Base-by-base conservation (phyloP, 2,797 vertebrate species). In the Artibeus lituratus region DNA sequence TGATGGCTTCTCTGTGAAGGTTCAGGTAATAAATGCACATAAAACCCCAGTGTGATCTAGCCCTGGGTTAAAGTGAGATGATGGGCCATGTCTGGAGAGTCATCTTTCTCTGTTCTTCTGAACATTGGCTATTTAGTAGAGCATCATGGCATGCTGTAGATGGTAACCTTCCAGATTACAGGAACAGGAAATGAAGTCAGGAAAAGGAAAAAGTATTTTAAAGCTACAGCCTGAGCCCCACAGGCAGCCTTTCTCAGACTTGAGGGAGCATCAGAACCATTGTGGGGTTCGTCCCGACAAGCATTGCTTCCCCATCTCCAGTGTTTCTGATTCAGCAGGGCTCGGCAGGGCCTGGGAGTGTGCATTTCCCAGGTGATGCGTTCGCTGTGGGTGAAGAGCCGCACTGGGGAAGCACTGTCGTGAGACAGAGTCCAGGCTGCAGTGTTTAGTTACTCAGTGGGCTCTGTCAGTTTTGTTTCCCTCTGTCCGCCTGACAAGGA, bases 51-150 rank as follows among this genome's bases (percentile, higher is more conserved):
- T 22, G 19, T 80, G 37, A 74, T 49, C 96, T 74, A 80, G 39
- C 39, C 1, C 39, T 39, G 12, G 44, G 22, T n/a, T 65, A 88
- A 91, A 59, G 42, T 59, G 44, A 76, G 51, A 37, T 53, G 80
- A 62, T 78, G n/a, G 16, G 2, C 32, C 29, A 4, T 67, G 44
- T 62, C 67, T 96, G 21, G 62, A 73, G n/a, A 51, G 22, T 53
- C 55, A 51, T 80, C 57, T 62, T 94, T 88, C 62, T 89, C 70
- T 37, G 37, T 70, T 57, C 55, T 65, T 81, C 91, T 65, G 67
- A 85, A 74, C 24, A 6, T 80, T 62, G 49, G 21, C 26, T 39
- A 26, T 94, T 84, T 77, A 73, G 32, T n/a, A 49, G 55, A 95
- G n/a, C 15, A 0, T 37, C 91, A 39, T 76, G 18, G 57, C 69